Conservation (phyloP, 2,797 vertebrate species). For the Pangasius larnaudii region DNA sequence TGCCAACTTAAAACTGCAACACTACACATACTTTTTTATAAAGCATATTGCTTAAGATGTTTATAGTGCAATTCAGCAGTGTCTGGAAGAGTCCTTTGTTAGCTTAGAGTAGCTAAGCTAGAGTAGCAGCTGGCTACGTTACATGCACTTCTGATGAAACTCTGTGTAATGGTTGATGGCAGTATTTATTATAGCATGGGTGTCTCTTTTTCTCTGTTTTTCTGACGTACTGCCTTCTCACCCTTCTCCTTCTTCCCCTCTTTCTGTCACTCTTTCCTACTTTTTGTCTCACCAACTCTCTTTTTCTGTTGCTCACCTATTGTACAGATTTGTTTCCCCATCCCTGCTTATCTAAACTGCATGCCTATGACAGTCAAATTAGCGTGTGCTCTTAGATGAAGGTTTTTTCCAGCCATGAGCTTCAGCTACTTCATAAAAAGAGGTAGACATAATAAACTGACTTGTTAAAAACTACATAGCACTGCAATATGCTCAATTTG, state of each 20-base stretch:
- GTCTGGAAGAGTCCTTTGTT: conserved; percentile 53
- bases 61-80: conserved; percentile 35
- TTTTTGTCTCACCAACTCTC: neutral
- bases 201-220: conserved; percentile 49
- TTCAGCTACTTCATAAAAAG: neutral
- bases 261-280: conserved; percentile 15
- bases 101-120: conserved; percentile 42
- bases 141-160: conserved; percentile 74
- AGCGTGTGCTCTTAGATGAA: neutral
- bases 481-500: neutral
- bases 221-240: conserved; percentile 39
- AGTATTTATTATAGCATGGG: conserved; percentile 69
- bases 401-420: neutral
- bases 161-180: conserved; percentile 72
- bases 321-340: neutral
- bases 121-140: conserved; percentile 52
- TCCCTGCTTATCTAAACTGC: neutral
- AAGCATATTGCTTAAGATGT: conserved; percentile 47
- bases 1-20: neutral
- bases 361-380: neutral
- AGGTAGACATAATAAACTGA: neutral
- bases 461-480: neutral
- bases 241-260: conserved; percentile 16
- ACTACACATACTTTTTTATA: neutral
- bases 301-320: neutral